Evolutionary conservation across 2,113 vertebrate genomes (phyloP).

Genomic region (Plotosus lineatus): DNA sequence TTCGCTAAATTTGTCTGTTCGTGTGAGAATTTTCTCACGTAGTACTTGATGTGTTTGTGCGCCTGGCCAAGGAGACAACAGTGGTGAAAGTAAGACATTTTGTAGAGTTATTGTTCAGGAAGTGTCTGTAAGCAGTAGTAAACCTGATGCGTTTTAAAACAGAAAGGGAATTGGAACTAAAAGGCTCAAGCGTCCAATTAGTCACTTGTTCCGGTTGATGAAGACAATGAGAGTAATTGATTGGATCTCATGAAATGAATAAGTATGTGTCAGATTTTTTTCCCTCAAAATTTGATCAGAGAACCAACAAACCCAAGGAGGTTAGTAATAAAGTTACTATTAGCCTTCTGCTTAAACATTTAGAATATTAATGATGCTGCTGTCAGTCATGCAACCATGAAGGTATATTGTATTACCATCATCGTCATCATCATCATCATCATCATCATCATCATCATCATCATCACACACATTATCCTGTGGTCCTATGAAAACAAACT

Average conservation of each 20-base stretch:
- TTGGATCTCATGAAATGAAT: not conserved
- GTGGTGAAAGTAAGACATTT: not conserved
- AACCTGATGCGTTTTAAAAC: not conserved
- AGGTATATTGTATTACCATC: not conserved
- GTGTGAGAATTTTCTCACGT: slow-evolving; percentile 15
- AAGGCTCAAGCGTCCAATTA: not conserved
- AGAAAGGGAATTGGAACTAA: too few relatives aligned
- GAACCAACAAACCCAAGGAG: too few relatives aligned
- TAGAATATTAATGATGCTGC: too few relatives aligned
- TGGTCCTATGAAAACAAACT: too few relatives aligned
- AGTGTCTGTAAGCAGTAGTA: not conserved
- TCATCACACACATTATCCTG: too few relatives aligned
- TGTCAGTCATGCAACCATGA: not conserved
- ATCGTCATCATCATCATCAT: too few relatives aligned
- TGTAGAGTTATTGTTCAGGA: not conserved
- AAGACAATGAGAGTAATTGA: not conserved
- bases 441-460: too few relatives aligned
- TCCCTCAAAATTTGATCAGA: too few relatives aligned
- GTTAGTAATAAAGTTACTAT: too few relatives aligned
- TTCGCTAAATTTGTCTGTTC: slow-evolving; percentile 10
- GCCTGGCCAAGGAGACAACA: not conserved
- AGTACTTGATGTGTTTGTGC: not conserved
- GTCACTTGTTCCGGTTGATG: not conserved
- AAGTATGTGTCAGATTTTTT: not conserved
- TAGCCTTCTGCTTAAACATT: too few relatives aligned